phyloP scores from a whole-genome alignment of 2,797 vertebrate species.

The Gymnocypris eckloni region DNA sequence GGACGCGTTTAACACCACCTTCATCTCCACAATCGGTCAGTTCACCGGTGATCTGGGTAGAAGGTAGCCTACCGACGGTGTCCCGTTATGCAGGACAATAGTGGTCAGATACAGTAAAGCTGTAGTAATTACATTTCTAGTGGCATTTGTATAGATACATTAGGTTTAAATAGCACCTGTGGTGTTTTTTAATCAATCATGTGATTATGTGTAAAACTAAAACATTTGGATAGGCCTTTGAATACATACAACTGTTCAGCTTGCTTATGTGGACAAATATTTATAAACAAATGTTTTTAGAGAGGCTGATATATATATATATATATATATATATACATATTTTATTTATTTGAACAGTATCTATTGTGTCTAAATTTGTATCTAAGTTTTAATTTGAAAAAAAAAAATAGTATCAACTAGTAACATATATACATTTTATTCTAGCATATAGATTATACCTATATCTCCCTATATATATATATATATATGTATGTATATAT shows the following conservation, averaged over 20 bases:
- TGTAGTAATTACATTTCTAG: not conserved
- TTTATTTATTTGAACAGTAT: not conserved
- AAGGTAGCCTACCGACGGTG: constrained; percentile 46
- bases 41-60: constrained; percentile 54
- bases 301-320: not conserved
- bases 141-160: not conserved
- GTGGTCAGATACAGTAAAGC: not conserved
- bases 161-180: not conserved
- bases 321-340: not conserved
- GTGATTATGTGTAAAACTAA: not conserved
- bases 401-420: not conserved
- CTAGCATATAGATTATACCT: not conserved
- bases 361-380: not conserved
- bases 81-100: constrained; percentile 37
- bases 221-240: constrained; percentile 36
- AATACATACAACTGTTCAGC: not conserved
- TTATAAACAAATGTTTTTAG: not conserved
- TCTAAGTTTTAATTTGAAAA: not conserved
- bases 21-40: constrained; percentile 99
- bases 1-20: constrained; percentile 97
- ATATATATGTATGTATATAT: too few relatives aligned
- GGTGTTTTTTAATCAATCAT: not conserved
- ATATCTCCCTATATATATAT: not conserved
- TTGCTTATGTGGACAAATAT: not conserved
- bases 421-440: not conserved